Evolutionary conservation across 2,797 vertebrate species (phyloP), one percentile per base, ranked within the genome.

Genomic region (Hemibagrus guttatus): DNA sequence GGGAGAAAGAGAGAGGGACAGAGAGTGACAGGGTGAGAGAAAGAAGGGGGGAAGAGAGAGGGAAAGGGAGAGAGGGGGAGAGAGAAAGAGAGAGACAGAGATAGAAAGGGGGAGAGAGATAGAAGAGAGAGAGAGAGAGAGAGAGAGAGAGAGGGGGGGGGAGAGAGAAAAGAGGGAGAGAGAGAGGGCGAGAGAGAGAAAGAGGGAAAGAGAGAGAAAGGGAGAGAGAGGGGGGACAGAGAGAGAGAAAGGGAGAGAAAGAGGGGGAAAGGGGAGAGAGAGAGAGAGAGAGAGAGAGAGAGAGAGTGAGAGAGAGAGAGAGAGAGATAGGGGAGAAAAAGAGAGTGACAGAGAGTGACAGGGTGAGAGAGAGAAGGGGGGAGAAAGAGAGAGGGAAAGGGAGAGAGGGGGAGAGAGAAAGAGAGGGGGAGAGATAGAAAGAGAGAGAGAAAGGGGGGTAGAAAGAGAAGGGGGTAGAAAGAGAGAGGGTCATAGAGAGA

Each of bases 81-180:
- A 23, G 39, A 72, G 49, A 54, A n/a, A 76, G 46, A 17, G 46
- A 75, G 35, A 39, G 35, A 39, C 1, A 39, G 35, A 4, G 35
- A 39, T n/a, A n/a, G 35, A 39, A 39, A 39, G 4, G 35, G 35
- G 1, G 4, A 39, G 35, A n/a, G n/a, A n/a, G n/a, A n/a, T n/a
- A n/a, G n/a, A n/a, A 86, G 79, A 59, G 35, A 42, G 31, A 79
- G 75, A 69, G 21, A 59, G 74, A 85, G 23, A 46, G 35, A 74
- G 69, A 72, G 2, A 63, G 23, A 63, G 14, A 68, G 64, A 68
- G 4, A 68, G 64, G 35, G 35, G 35, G 35, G 35, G 35, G 35
- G 1, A 39, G 35, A 39, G 35, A 39, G 35, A 39, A 39, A 59
- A 17, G n/a, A n/a, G n/a, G n/a, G 12, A 66, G 63, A 66, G 3